Base-by-base conservation (phyloP, 35 echinoderm and acorn worm genomes). In the Lytechinus variegatus region DNA sequence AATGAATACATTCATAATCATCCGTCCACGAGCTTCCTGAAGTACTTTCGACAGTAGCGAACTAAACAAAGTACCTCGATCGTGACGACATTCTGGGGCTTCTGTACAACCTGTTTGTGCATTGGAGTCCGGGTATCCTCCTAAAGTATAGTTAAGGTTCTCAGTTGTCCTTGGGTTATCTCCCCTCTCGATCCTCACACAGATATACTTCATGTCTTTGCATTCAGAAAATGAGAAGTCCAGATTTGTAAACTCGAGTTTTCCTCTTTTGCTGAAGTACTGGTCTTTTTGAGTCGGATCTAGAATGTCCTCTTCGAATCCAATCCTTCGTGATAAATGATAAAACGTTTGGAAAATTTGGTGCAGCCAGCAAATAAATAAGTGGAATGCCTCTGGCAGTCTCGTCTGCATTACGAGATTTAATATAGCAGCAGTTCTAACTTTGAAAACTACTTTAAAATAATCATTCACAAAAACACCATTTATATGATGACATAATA, bases 81-180 rank as follows among this genome's bases (percentile, higher is more conserved):
- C 86, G 96, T 95, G 95, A 96, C 91, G 79, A 57, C 97, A 97
- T 8, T 96, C 90, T 89, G 92, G 86, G 27, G 96, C 87, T 93
- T 91, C 93, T 95, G 93, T 93, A 95, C 97, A 97, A 61, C 95
- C 95, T 51, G 97, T 97, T 2, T 96, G 88, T 52, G 96, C 97
- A 7, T 53, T 57, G 27, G 91, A 33, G 7, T 89, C 86, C 10
- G 97, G 97, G 57, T 61, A 86, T 13, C 86, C 95, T 10, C 24
- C 27, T 54, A 97, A 96, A 4, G 92, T 92, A 61, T 96, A 96
- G 53, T 54, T 54, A 21, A 97, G 92, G 55, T 92, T 27, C 19
- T 92, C 91, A 1, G 54, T 54, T 9, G 94, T 90, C 21, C 29
- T 51, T 52, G 95, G 97, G 16, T 91, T 92, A 10, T 86, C 93